These are phyloP conservation scores for Gadus macrocephalus DNA, from an alignment of 2,113 vertebrate species.

Conservation along the genomic window DNA sequence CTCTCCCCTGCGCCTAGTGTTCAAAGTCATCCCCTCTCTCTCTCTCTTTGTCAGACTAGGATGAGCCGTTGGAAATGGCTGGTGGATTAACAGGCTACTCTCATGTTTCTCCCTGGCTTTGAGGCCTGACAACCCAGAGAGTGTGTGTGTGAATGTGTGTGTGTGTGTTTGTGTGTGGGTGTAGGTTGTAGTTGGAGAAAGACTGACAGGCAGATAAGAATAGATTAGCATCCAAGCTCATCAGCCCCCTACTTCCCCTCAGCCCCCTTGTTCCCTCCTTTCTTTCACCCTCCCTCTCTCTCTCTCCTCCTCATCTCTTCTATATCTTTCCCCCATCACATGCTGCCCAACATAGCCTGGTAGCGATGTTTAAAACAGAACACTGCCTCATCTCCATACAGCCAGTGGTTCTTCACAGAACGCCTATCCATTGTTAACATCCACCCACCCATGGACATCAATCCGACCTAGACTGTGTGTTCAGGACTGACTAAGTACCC, in stretches of 20 bases:
- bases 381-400: conserved; percentile 15
- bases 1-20: conserved; percentile 13
- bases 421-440: conserved; percentile 8
- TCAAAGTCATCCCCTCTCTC: neutral
- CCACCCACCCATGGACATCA: conserved; percentile 28
- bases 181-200: conserved; percentile 40
- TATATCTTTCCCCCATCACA: conserved; percentile 25
- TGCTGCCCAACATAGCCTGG: too few species aligned
- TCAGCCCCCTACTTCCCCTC: conserved; percentile 3
- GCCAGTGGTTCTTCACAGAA: neutral
- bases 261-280: neutral
- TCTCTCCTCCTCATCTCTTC: conserved; percentile 29
- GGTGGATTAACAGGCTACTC: conserved; percentile 28
- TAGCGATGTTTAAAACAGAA: conserved; percentile 21
- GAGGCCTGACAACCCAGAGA: conserved; percentile 15
- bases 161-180: neutral
- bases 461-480: conserved; percentile 33
- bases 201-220: conserved; percentile 58
- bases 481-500: conserved; percentile 27
- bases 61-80: conserved; percentile 37
- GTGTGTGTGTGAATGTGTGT: neutral
- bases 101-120: conserved; percentile 35
- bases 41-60: conserved; percentile 7
- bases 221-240: conserved; percentile 37
- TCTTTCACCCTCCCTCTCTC: conserved; percentile 24